These are phyloP conservation scores for Nebria brevicollis DNA, from an alignment of 2,888 invertebrate species.

Conservation along the genomic window DNA sequence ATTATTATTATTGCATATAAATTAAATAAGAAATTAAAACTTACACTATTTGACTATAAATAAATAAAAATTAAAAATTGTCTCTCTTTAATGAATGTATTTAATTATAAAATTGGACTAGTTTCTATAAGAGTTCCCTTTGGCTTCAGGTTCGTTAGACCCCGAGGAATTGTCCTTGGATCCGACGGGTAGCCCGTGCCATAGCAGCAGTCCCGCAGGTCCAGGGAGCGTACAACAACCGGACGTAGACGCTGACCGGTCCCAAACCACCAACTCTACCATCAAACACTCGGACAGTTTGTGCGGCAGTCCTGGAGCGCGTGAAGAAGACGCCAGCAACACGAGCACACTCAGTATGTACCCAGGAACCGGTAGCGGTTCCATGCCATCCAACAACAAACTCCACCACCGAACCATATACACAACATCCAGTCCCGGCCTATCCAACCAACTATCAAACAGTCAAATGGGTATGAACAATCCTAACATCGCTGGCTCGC, in stretches of 20 bases:
- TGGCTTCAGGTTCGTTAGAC: conserved; percentile 79
- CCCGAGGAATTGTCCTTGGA: conserved; percentile 82
- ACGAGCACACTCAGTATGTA: conserved; percentile 74
- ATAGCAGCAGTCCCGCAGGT: conserved; percentile 51
- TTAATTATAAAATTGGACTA: background rate
- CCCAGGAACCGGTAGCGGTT: conserved; percentile 58
- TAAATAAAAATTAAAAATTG: background rate
- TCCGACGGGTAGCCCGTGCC: conserved; percentile 64
- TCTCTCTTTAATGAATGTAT: no score
- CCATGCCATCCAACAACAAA: conserved; percentile 53
- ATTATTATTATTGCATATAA: no score
- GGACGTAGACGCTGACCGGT: conserved; percentile 37
- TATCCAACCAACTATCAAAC: conserved; percentile 62
- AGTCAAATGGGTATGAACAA: conserved; percentile 62
- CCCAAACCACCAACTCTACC: conserved; percentile 45
- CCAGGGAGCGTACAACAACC: conserved; percentile 57
- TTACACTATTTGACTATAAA: no score
- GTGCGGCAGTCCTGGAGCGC: conserved; percentile 70
- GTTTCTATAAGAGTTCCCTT: conserved; percentile 47
- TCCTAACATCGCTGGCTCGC: conserved; percentile 64
- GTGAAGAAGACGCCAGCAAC: conserved; percentile 80
- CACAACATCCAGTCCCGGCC: conserved; percentile 72
- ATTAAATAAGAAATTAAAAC: no score
- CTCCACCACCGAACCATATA: conserved; percentile 71
- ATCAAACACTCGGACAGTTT: conserved; percentile 56